A percentile compares a stretch with the other conserved stretches of the same genome.
These are phyloP conservation scores for Macrocentrus cingulum DNA, from an alignment of 1,140 invertebrate genomes.

Conservation along the genomic window DNA sequence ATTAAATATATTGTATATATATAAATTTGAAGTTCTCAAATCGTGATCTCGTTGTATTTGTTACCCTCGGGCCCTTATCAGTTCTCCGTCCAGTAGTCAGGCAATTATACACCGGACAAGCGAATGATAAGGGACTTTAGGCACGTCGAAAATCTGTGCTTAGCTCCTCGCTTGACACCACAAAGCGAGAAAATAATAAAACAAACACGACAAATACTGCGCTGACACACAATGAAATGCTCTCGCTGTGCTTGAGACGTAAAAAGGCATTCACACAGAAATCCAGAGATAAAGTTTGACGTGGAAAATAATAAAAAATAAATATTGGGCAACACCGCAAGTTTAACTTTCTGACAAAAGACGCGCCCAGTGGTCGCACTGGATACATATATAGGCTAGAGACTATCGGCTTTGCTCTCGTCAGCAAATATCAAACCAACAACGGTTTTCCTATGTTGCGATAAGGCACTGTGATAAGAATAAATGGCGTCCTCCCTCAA, in stretches of 20 bases:
- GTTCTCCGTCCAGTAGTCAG: constrained; percentile 73
- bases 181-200: neutral
- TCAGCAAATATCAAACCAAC: constrained; percentile 40
- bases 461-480: constrained; percentile 39
- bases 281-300: constrained; percentile 8
- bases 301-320: constrained; percentile 1
- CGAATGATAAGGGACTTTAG: constrained; percentile 72
- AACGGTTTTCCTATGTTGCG: constrained; percentile 35
- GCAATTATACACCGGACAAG: constrained; percentile 66
- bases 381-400: too few relatives aligned
- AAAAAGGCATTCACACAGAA: constrained; percentile 7
- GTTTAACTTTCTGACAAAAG: too few relatives aligned
- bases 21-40: constrained; percentile 3
- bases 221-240: too few relatives aligned
- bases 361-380: too few relatives aligned
- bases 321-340: neutral
- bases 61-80: constrained; percentile 73
- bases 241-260: too few relatives aligned
- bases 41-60: constrained; percentile 50
- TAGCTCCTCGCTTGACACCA: neutral
- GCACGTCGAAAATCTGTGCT: constrained; percentile 41
- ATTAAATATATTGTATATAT: too few relatives aligned
- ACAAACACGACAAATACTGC: neutral
- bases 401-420: constrained; percentile 32
- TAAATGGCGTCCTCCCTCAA: constrained; percentile 16